Base-by-base conservation (phyloP, 37 sponge, comb jelly and placozoan species). In the Ephydatia muelleri region DNA sequence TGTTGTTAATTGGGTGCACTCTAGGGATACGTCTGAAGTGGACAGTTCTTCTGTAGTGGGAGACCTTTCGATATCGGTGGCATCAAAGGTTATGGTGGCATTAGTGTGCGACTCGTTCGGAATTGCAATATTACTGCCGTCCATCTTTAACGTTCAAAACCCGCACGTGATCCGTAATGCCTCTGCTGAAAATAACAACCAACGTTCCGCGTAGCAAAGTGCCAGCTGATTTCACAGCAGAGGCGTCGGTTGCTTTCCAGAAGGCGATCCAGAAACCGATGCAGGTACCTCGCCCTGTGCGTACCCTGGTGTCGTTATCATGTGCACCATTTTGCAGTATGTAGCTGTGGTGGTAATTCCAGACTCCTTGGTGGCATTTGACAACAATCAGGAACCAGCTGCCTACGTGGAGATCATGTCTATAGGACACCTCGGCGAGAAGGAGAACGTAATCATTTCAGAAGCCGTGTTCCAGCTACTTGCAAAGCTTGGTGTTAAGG, bases 361-460 rank as follows among this genome's bases (percentile, higher is more conserved):
- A 23, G 82, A 88, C n/a, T 25, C 26, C 22, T 26, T 88, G 67
- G 65, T 88, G 77, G 30, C 49, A 21, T 81, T 82, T 81, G 88
- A 77, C 1, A 77, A 77, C 13, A 88, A 49, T 29, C 35, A 43
- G 22, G 88, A 88, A 0, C 88, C 88, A 23, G 73, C 77, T 82
- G 88, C 88, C 28, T 49, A 43, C 30, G 72, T 88, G 5, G 19
- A 57, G 1, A 29, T 88, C 3, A 64, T 32, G 32, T 88, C 88
- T 35, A 68, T 88, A 22, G 88, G 88, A 14, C 82, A 88, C 26
- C 82, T 88, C 1, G 88, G 88, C 4, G 69, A 67, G 28, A 71
- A 81, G 36, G 88, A 81, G 77, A 88, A 88, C 32, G 74, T 82
- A 67, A 40, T 8, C 5, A 73, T 88, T 38, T 88, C 88, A 38